phyloP scores from a whole-genome alignment of 2,888 invertebrate species.

The Serrognathus titanus region DNA sequence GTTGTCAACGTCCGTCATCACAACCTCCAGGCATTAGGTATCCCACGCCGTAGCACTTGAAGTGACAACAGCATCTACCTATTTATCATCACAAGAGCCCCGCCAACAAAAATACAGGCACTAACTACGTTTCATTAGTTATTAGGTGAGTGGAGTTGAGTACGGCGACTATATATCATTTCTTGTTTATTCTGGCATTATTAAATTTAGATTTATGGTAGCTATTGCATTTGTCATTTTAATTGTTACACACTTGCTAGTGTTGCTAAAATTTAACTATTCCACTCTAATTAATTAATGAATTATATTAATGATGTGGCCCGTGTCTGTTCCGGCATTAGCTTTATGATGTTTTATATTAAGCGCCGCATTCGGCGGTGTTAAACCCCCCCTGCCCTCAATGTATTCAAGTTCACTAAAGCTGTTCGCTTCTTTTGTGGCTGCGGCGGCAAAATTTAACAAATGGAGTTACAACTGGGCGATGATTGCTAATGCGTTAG shows the following conservation, averaged over 20 bases:
- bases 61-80: conserved; percentile 32
- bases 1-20: background rate
- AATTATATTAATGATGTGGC: conserved; percentile 36
- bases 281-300: conserved; percentile 38
- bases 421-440: too few species aligned
- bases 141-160: conserved; percentile 16
- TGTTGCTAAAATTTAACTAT: conserved; percentile 35
- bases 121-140: conserved; percentile 2
- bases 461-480: too few species aligned
- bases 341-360: too few species aligned
- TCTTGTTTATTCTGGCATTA: conserved; percentile 28
- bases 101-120: conserved; percentile 25
- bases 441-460: too few species aligned
- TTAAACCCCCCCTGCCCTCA: too few species aligned
- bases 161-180: conserved; percentile 26
- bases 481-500: too few species aligned
- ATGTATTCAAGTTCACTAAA: too few species aligned
- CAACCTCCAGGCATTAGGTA: background rate
- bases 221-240: conserved; percentile 45
- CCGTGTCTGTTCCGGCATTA: too few species aligned
- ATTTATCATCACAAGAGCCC: conserved; percentile 27
- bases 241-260: conserved; percentile 35
- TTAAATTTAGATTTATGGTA: conserved; percentile 43
- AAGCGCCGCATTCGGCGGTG: too few species aligned
- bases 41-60: conserved; percentile 10